Conservation (phyloP, 2,888 invertebrate species). For the Zonitis immaculata region DNA sequence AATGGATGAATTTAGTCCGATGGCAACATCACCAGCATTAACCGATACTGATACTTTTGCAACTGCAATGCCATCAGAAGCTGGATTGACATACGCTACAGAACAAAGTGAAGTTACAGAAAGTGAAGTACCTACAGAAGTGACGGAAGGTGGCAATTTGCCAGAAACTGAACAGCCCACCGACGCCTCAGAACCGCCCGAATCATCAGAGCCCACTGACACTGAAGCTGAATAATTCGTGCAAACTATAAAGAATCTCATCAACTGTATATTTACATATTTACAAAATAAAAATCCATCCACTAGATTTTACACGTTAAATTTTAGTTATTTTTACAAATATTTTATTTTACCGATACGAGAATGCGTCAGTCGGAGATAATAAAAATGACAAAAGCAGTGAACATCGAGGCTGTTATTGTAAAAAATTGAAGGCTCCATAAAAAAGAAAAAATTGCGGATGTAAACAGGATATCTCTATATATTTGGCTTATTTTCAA, state of each 20-base stretch:
- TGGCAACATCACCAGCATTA: background rate
- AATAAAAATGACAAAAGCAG: background rate
- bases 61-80: background rate
- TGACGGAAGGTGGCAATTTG: too few species aligned
- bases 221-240: too few species aligned
- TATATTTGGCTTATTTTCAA: background rate
- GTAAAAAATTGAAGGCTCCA: background rate
- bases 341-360: background rate
- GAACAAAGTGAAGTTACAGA: too few species aligned
- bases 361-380: background rate
- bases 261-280: too few species aligned
- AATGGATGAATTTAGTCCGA: background rate
- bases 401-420: background rate
- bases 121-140: too few species aligned
- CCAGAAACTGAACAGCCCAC: background rate
- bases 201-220: too few species aligned
- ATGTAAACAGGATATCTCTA: background rate
- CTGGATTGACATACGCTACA: background rate
- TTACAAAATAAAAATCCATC: too few species aligned
- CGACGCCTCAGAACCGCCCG: too few species aligned
- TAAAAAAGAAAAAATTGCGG: background rate
- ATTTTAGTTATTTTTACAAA: too few species aligned
- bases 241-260: too few species aligned
- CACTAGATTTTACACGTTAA: too few species aligned
- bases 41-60: background rate